Conservation (phyloP, 2,797 vertebrate species). For the Aeoliscus strigatus region DNA sequence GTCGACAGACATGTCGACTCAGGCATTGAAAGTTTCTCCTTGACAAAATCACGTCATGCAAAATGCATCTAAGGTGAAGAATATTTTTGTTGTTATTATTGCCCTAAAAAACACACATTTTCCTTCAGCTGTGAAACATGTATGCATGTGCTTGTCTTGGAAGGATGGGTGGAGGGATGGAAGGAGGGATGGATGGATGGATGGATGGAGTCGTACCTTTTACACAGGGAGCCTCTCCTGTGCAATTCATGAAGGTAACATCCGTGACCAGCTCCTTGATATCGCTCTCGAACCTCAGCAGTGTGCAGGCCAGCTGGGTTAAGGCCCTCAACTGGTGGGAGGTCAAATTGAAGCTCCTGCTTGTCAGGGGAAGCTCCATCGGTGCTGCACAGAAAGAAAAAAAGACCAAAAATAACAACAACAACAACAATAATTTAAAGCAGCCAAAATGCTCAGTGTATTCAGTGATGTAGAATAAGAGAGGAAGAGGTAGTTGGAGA, state of each 20-base stretch:
- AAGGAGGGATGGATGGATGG: not conserved
- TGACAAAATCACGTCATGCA: too few relatives aligned
- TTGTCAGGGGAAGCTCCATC: conserved; percentile 70
- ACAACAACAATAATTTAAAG: conserved; percentile 20
- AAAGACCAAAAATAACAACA: too few relatives aligned
- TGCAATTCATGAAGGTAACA: conserved; percentile 71
- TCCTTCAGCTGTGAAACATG: too few relatives aligned
- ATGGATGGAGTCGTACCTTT: conserved; percentile 74
- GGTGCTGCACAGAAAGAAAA: conserved; percentile 59
- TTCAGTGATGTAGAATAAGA: conserved; percentile 25
- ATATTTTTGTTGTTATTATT: too few relatives aligned
- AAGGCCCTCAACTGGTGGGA: conserved; percentile 84
- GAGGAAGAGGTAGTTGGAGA: conserved; percentile 18
- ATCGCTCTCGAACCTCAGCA: conserved; percentile 82
- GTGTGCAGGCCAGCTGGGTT: conserved; percentile 77
- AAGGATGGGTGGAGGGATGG: too few relatives aligned
- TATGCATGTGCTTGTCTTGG: too few relatives aligned
- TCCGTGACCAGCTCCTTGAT: conserved; percentile 78
- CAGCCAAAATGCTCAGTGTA: conserved; percentile 3
- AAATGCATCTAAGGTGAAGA: too few relatives aligned
- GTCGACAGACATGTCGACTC: too few relatives aligned
- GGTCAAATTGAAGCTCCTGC: conserved; percentile 78
- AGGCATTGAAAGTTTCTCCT: too few relatives aligned
- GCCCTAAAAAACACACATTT: too few relatives aligned
- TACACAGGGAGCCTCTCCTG: conserved; percentile 65